Conservation (phyloP, 1,140 invertebrate species). For the Riptortus pedestris region DNA sequence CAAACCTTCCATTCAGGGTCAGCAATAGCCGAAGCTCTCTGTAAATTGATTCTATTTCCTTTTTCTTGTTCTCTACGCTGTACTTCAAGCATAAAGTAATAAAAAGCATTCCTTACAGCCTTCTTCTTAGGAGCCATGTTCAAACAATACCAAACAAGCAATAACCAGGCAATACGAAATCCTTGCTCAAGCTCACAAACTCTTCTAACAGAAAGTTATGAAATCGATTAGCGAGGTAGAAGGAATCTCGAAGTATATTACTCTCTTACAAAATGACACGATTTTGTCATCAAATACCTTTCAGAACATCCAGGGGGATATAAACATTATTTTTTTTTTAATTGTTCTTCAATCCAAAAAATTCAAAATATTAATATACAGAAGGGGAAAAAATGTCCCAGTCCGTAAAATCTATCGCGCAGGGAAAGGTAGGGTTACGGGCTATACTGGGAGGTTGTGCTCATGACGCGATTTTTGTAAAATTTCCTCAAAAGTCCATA, state of each 20-base stretch:
- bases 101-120: conserved; percentile 5
- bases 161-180: not conserved
- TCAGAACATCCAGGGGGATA: not conserved
- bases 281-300: not conserved
- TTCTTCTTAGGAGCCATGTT: conserved; percentile 1
- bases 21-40: not conserved
- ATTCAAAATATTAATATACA: too few relatives aligned
- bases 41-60: not conserved
- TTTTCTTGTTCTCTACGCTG: not conserved
- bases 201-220: not conserved
- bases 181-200: too few relatives aligned
- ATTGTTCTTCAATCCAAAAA: too few relatives aligned
- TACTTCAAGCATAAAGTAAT: not conserved
- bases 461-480: too few relatives aligned
- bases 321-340: not conserved
- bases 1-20: not conserved
- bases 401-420: too few relatives aligned
- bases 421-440: too few relatives aligned
- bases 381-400: too few relatives aligned
- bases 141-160: not conserved
- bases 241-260: too few relatives aligned
- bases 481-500: too few relatives aligned
- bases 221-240: not conserved
- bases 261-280: too few relatives aligned
- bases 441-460: too few relatives aligned